Percentiles rank a stretch among this genome's conserved stretches.
Conservation (phyloP, 2,113 vertebrate species). For the Corynorhinus townsendii region DNA sequence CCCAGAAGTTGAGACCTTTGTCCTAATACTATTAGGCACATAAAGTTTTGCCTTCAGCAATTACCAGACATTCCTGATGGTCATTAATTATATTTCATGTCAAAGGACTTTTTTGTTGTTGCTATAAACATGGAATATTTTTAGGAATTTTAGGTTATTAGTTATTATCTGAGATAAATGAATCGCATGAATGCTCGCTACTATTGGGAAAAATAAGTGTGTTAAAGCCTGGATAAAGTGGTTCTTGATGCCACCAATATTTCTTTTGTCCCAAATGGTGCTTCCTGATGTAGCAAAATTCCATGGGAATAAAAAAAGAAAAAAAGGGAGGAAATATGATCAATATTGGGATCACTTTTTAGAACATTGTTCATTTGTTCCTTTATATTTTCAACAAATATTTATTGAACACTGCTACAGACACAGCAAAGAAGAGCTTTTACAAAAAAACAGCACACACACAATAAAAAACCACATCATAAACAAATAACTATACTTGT, state of each 20-base stretch:
- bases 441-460: background rate
- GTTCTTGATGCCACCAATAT: background rate
- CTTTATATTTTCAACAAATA: background rate
- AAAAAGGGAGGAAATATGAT: background rate
- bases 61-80: background rate
- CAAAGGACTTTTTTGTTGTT: background rate
- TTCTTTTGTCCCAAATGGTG: background rate
- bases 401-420: background rate
- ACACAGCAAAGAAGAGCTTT: background rate
- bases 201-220: background rate
- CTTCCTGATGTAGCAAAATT: background rate
- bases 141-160: background rate
- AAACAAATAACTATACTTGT: background rate
- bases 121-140: background rate
- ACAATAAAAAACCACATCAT: background rate
- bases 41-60: background rate
- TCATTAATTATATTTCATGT: background rate
- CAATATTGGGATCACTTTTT: background rate
- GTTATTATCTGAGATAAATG: background rate
- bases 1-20: background rate
- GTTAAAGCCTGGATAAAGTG: background rate
- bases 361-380: background rate
- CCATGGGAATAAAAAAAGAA: background rate
- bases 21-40: background rate
- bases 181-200: background rate